These are phyloP conservation scores for Cotesia vestalis DNA, from an alignment of 1,140 invertebrate genomes.

Conservation along the genomic window DNA sequence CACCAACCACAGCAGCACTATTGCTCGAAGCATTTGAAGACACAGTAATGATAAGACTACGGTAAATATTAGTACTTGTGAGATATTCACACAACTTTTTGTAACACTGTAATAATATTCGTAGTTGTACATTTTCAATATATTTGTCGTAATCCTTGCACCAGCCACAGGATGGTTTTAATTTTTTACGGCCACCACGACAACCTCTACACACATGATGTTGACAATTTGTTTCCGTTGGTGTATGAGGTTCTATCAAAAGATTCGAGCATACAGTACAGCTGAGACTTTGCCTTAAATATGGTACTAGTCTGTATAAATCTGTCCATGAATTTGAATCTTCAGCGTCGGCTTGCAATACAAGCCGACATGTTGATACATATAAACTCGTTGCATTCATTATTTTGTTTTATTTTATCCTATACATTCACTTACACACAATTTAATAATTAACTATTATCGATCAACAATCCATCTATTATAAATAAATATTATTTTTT, in stretches of 20 bases:
- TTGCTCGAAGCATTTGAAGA: constrained; percentile 66
- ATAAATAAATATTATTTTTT: constrained; percentile 7
- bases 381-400: constrained; percentile 89
- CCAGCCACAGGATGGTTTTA: constrained; percentile 84
- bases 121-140: constrained; percentile 82
- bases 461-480: neutral
- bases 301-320: constrained; percentile 82
- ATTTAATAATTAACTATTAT: neutral
- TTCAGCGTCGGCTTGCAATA: constrained; percentile 75
- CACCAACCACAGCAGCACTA: constrained; percentile 56
- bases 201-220: constrained; percentile 88
- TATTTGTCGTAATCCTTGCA: constrained; percentile 87
- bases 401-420: constrained; percentile 8
- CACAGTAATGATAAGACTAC: constrained; percentile 65
- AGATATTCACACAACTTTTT: constrained; percentile 88
- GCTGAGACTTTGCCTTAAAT: constrained; percentile 84
- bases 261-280: constrained; percentile 89
- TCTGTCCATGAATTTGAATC: constrained; percentile 80
- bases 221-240: constrained; percentile 83
- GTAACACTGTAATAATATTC: constrained; percentile 85
- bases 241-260: constrained; percentile 82
- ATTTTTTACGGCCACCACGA: constrained; percentile 82
- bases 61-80: constrained; percentile 75
- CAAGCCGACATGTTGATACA: constrained; percentile 82
- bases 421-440: too few species aligned